phyloP scores from a whole-genome alignment of 2,888 invertebrate species.

The Apotomis turbidana region DNA sequence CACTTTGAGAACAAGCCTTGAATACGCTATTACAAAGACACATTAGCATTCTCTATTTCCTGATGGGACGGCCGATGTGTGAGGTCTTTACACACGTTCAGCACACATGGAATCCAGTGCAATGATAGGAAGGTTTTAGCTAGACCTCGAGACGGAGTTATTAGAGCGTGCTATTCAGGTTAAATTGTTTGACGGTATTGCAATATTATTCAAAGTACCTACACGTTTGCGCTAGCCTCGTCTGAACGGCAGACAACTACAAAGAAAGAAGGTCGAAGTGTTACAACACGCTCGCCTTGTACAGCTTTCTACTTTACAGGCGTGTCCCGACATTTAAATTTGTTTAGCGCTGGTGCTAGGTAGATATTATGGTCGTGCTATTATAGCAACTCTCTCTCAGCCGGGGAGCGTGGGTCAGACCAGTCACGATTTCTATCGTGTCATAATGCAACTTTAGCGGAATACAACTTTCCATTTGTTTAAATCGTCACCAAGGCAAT shows the following conservation, averaged over 20 bases:
- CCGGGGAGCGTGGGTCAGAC: slow-evolving; percentile 72
- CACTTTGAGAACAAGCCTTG: slow-evolving; percentile 77
- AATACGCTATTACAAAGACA: slow-evolving; percentile 78
- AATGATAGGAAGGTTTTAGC: slow-evolving; percentile 59
- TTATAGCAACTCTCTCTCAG: slow-evolving; percentile 71
- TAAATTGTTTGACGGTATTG: slow-evolving; percentile 66
- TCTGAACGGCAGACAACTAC: slow-evolving; percentile 69
- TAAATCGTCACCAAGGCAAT: slow-evolving; percentile 51
- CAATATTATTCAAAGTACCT: slow-evolving; percentile 62
- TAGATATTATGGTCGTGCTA: slow-evolving; percentile 70
- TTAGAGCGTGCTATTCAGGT: slow-evolving; percentile 77
- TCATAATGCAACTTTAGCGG: slow-evolving; percentile 61
- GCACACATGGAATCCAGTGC: slow-evolving; percentile 55
- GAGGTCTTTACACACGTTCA: slow-evolving; percentile 62
- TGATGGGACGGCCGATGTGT: slow-evolving; percentile 69
- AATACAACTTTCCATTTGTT: slow-evolving; percentile 67
- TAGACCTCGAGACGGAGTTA: slow-evolving; percentile 66
- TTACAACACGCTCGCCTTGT: slow-evolving; percentile 82
- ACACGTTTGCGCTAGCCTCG: slow-evolving; percentile 71
- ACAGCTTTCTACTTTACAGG: slow-evolving; percentile 80
- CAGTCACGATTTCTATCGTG: slow-evolving; percentile 76
- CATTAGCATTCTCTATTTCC: slow-evolving; percentile 80
- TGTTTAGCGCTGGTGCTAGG: slow-evolving; percentile 65
- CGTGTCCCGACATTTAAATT: slow-evolving; percentile 82
- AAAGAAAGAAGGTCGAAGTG: slow-evolving; percentile 79